Conservation (phyloP, 2,113 vertebrate species). For the Serinus canaria region DNA sequence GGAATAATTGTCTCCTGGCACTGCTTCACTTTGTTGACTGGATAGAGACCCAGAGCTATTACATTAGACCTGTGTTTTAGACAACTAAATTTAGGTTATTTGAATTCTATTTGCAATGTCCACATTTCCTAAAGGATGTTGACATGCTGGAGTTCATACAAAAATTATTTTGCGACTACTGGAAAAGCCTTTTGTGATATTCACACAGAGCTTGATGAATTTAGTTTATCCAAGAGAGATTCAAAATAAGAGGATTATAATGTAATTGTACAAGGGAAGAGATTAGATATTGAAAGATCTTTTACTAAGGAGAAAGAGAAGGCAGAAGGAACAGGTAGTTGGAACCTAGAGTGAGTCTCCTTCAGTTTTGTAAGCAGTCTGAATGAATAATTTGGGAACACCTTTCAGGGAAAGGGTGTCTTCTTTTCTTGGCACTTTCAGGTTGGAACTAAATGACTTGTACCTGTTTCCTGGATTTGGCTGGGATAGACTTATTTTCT, state of each 20-base stretch:
- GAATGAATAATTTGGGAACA: not conserved
- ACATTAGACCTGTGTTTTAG: not conserved
- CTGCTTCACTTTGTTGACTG: not conserved
- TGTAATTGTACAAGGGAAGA: not conserved
- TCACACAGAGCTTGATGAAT: not conserved
- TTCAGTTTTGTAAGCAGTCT: not conserved
- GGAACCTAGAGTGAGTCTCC: not conserved
- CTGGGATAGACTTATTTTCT: not conserved
- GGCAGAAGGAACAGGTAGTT: not conserved
- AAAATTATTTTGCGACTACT: not conserved
- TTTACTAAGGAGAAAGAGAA: not conserved
- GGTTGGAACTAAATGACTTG: not conserved
- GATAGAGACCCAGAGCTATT: not conserved
- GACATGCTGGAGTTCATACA: not conserved
- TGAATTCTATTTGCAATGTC: not conserved
- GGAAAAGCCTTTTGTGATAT: not conserved
- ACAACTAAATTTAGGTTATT: not conserved
- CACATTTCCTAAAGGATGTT: not conserved
- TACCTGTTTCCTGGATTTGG: not conserved
- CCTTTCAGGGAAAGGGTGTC: not conserved
- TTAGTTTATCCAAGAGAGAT: not conserved
- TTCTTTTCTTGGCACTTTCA: not conserved
- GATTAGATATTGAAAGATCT: not conserved
- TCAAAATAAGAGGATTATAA: not conserved
- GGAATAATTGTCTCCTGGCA: not conserved